phyloP scores from a whole-genome alignment of 1,140 invertebrate genomes.

The Rhopalosiphum maidis region DNA sequence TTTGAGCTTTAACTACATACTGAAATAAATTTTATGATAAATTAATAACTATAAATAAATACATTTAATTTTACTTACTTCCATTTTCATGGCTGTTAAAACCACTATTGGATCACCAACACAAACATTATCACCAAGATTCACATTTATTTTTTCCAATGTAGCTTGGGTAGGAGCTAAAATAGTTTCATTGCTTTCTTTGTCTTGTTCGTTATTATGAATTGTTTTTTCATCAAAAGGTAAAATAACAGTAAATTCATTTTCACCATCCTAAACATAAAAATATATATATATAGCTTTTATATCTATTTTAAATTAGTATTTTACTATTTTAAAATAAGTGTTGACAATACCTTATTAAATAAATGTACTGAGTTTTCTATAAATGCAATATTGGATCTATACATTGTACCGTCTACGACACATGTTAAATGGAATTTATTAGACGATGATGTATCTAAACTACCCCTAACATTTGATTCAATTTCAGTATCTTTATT shows the following conservation, averaged over 20 bases:
- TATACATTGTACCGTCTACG: constrained; percentile 37
- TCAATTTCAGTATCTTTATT: constrained; percentile 27
- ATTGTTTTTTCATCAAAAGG: constrained; percentile 33
- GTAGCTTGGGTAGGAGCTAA: constrained; percentile 95
- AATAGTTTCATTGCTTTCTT: constrained; percentile 66
- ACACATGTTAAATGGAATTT: constrained; percentile 9
- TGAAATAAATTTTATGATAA: constrained; percentile 63
- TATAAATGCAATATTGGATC: constrained; percentile 29
- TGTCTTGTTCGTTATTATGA: constrained; percentile 35
- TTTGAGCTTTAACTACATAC: constrained; percentile 84
- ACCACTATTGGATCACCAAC: constrained; percentile 86
- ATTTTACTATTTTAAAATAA: neutral
- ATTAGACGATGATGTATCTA: neutral
- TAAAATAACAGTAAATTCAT: constrained; percentile 34
- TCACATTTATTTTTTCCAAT: constrained; percentile 88
- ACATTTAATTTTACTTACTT: constrained; percentile 68
- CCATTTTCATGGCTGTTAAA: constrained; percentile 99
- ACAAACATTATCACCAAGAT: constrained; percentile 77
- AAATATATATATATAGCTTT: neutral
- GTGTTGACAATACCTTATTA: constrained; percentile 16
- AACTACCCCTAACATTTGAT: constrained; percentile 22
- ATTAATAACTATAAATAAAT: constrained; percentile 29
- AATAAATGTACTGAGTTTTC: constrained; percentile 34
- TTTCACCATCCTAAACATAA: neutral
- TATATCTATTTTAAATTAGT: neutral